Conservation (phyloP, 2,113 vertebrate genomes). For the Aegithalos caudatus region DNA sequence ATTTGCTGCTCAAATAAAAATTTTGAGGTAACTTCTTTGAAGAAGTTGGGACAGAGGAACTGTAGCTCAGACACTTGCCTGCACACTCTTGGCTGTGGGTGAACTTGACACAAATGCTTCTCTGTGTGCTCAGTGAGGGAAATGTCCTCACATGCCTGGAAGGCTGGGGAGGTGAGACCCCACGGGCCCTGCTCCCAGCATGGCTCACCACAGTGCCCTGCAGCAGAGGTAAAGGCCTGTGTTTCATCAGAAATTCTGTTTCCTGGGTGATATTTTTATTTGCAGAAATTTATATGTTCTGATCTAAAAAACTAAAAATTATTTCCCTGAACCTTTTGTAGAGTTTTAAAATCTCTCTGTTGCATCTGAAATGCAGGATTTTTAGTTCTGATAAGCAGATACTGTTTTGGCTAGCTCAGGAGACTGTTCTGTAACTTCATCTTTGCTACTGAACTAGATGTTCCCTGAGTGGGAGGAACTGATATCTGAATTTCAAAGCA, state of each 20-base stretch:
- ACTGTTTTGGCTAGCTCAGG: conserved; percentile 62
- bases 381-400: conserved; percentile 26
- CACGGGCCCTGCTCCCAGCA: not conserved
- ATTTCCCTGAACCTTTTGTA: not conserved
- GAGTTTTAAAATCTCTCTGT: not conserved
- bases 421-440: conserved; percentile 67
- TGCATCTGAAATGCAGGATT: not conserved
- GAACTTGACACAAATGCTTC: not conserved
- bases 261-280: not conserved
- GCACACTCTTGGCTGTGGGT: not conserved
- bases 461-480: conserved; percentile 55
- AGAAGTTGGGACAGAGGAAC: not conserved
- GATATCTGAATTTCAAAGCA: conserved; percentile 67
- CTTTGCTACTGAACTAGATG: conserved; percentile 3
- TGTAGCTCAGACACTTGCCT: not conserved
- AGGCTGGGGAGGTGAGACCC: not conserved
- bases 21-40: not conserved
- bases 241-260: not conserved
- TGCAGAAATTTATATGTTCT: not conserved
- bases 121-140: not conserved
- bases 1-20: not conserved
- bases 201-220: too few species aligned
- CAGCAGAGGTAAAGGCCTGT: not conserved
- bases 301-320: not conserved
- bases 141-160: fast-evolving